Evolutionary conservation across 1,140 invertebrate species (phyloP).

Genomic region (Pogonomyrmex californicus): DNA sequence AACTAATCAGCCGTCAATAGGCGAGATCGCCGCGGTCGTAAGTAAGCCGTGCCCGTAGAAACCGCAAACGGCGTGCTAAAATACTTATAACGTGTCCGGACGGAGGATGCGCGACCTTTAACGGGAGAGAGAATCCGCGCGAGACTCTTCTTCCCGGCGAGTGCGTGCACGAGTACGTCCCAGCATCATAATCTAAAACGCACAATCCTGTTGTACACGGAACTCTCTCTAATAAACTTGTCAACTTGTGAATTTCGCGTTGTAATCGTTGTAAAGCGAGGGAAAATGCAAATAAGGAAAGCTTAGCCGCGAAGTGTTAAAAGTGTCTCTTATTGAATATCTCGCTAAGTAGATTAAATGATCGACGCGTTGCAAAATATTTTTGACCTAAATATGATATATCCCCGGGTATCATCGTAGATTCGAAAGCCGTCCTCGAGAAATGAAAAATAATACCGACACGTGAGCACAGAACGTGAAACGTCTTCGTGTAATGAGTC

Average conservation of each 20-base stretch:
- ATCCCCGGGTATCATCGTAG: background rate
- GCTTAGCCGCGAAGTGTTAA: background rate
- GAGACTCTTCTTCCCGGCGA: conserved; percentile 28
- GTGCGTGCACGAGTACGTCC: conserved; percentile 26
- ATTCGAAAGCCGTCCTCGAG: conserved; percentile 39
- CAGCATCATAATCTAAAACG: conserved; percentile 64
- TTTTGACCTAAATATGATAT: background rate
- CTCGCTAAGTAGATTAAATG: conserved; percentile 11
- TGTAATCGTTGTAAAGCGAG: conserved; percentile 41
- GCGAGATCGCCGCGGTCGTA: conserved; percentile 55
- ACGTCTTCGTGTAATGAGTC: conserved; percentile 38
- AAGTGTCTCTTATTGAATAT: conserved; percentile 25
- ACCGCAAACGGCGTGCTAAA: conserved; percentile 62
- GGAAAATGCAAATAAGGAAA: conserved; percentile 51
- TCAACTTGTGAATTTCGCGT: conserved; percentile 79
- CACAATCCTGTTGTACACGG: conserved; percentile 52
- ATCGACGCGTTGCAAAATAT: conserved; percentile 17
- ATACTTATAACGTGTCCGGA: conserved; percentile 55
- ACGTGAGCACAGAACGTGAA: background rate
- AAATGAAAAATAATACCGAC: conserved; percentile 33
- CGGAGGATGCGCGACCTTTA: conserved; percentile 68
- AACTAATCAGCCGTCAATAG: conserved; percentile 75
- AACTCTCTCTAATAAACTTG: conserved; percentile 81
- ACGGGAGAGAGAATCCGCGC: conserved; percentile 47
- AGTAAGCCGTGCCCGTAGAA: conserved; percentile 49